Evolutionary conservation across 2,113 vertebrate genomes (phyloP).

Genomic region (Ovibos moschatus): DNA sequence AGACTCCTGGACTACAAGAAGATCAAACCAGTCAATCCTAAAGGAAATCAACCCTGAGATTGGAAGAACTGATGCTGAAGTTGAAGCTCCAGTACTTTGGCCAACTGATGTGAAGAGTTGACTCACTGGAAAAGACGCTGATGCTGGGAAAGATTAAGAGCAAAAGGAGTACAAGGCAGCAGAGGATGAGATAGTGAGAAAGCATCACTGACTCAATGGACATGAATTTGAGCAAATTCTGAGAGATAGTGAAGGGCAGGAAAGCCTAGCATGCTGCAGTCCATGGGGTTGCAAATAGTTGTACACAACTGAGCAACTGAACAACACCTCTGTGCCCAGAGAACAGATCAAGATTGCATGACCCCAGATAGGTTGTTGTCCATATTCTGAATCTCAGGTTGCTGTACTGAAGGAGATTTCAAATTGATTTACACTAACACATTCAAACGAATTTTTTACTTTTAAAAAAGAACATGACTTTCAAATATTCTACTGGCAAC

Average conservation of each 20-base stretch:
- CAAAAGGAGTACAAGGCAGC: background rate
- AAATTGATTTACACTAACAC: background rate
- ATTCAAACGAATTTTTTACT: background rate
- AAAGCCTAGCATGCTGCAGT: background rate
- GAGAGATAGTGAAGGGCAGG: background rate
- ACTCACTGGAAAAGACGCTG: background rate
- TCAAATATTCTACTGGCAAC: background rate
- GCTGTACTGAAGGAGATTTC: background rate
- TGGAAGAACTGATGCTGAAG: background rate
- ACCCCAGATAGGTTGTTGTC: background rate
- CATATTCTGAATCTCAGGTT: background rate
- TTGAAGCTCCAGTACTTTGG: background rate
- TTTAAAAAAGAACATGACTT: constrained; percentile 10
- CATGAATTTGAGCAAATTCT: background rate
- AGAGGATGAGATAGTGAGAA: background rate
- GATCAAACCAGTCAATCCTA: background rate
- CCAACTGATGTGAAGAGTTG: background rate
- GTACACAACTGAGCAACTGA: background rate
- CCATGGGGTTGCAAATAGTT: background rate
- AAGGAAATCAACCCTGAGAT: background rate
- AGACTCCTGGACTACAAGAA: background rate
- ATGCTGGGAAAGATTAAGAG: background rate
- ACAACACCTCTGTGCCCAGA: background rate
- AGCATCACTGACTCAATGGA: background rate
- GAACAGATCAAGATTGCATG: background rate